phyloP scores from a whole-genome alignment of 1,140 invertebrate genomes.

The Contarinia nasturtii region DNA sequence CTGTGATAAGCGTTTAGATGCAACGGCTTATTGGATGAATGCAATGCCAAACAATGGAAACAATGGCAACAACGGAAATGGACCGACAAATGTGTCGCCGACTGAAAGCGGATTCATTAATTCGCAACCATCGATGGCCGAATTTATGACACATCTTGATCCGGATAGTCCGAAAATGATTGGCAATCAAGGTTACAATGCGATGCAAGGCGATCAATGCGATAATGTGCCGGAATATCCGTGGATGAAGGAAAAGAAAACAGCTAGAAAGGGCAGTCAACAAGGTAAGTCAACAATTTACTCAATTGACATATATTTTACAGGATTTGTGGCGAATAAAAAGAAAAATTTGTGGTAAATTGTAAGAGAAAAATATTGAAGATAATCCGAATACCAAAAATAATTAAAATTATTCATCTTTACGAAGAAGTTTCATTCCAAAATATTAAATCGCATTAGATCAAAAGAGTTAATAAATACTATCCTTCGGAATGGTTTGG shows the following conservation, averaged over 20 bases:
- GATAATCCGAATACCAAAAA: too few species aligned
- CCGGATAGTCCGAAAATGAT: slow-evolving; percentile 31
- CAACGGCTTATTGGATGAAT: slow-evolving; percentile 20
- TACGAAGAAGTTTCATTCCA: too few species aligned
- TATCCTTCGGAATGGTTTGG: too few species aligned
- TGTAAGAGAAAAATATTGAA: background rate
- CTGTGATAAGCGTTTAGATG: slow-evolving; percentile 22
- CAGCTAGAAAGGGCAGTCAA: slow-evolving; percentile 69
- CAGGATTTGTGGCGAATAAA: background rate
- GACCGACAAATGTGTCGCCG: slow-evolving; percentile 7
- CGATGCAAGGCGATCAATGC: slow-evolving; percentile 38
- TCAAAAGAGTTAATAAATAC: too few species aligned
- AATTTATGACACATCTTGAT: slow-evolving; percentile 62
- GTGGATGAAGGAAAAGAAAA: slow-evolving; percentile 97
- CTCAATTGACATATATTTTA: background rate
- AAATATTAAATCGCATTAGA: too few species aligned
- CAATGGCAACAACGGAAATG: too few species aligned
- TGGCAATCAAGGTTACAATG: slow-evolving; percentile 27
- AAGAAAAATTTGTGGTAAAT: background rate
- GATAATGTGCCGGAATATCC: slow-evolving; percentile 72
- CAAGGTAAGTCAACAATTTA: slow-evolving; percentile 63
- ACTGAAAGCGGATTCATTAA: slow-evolving; percentile 79
- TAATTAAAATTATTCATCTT: too few species aligned
- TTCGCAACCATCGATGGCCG: slow-evolving; percentile 81
- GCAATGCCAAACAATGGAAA: slow-evolving; percentile 40